These are phyloP conservation scores for Pipistrellus pygmaeus DNA, from an alignment of 2,797 vertebrate genomes.

Conservation along the genomic window DNA sequence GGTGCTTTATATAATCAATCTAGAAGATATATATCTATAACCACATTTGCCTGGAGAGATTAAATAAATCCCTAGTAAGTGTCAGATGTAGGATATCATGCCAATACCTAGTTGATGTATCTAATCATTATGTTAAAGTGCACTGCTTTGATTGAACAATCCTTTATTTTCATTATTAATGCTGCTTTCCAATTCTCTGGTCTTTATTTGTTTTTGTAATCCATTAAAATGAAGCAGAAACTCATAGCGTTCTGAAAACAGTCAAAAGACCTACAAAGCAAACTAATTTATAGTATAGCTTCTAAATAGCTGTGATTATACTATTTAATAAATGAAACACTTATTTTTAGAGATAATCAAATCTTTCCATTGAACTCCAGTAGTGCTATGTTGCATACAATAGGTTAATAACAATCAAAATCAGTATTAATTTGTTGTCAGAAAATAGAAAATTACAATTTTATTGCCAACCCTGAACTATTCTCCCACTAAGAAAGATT, in stretches of 20 bases:
- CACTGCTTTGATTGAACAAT: not conserved
- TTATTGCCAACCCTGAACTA: slow-evolving; percentile 47
- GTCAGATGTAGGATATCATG: not conserved
- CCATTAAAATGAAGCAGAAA: slow-evolving; percentile 71
- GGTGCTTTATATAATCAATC: not conserved
- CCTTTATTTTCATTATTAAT: slow-evolving; percentile 42
- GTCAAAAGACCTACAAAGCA: slow-evolving; percentile 31
- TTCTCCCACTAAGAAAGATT: slow-evolving; percentile 51
- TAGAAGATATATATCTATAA: not conserved
- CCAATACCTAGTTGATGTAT: not conserved
- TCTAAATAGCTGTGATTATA: slow-evolving; percentile 87
- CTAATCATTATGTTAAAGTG: slow-evolving; percentile 42
- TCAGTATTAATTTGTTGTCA: slow-evolving; percentile 64
- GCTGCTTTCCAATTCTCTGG: slow-evolving; percentile 48
- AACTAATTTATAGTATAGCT: slow-evolving; percentile 59
- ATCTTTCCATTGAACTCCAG: slow-evolving; percentile 86
- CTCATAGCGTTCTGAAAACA: slow-evolving; percentile 67
- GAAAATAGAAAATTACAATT: slow-evolving; percentile 57
- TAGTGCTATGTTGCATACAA: slow-evolving; percentile 47
- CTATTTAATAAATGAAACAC: slow-evolving; percentile 87
- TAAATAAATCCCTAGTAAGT: not conserved
- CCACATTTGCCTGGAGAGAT: not conserved
- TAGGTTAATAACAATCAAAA: slow-evolving; percentile 66
- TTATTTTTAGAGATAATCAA: slow-evolving; percentile 84
- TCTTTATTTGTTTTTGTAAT: slow-evolving; percentile 65